Evolutionary conservation across 2,888 invertebrate genomes (phyloP), one percentile per base, ranked within the genome.

Genomic region (Lobophora halterata): DNA sequence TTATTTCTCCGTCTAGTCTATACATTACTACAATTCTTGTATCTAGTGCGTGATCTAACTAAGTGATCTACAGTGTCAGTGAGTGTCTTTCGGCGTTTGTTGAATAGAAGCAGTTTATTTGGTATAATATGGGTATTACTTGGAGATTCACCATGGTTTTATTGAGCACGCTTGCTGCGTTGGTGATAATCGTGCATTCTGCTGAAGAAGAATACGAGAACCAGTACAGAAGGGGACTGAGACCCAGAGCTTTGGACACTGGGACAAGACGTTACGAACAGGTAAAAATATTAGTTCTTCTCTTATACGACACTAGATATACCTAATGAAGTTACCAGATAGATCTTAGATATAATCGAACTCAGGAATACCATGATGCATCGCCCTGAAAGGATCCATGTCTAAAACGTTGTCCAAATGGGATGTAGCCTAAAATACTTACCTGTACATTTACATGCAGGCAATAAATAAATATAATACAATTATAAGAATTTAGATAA

Each of bases 181-280:
- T 87, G 71, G 82, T 87, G 58, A 83, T 87, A 46, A 81, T 87
- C 49, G 87, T 80, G 52, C 71, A 85, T 53, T 77, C 85, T 13
- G 77, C 79, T 2, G 85, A 87, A 49, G 85, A 85, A 47, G 75
- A 79, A 21, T 58, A 70, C 44, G 76, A 77, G 38, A 55, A 57
- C 26, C 71, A 74, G n/a, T 71, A 71, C 39, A 61, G 67, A 41
- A 64, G 71, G 18, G 78, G 71, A 17, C 28, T 78, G 46, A 63
- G 73, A 35, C 72, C 81, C n/a, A 66, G 78, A 42, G 47, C 58
- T 30, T 49, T 71, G 57, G 79, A 80, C 28, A 58, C 68, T 3
- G 71, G 58, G 10, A 58, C 67, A n/a, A 49, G 65, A 13, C 65
- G 60, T 42, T 70, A 72, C 35, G 80, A 82, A 39, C 72, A 80